Conservation (phyloP, 2,888 invertebrate genomes). For the Argynnis bischoffii region DNA sequence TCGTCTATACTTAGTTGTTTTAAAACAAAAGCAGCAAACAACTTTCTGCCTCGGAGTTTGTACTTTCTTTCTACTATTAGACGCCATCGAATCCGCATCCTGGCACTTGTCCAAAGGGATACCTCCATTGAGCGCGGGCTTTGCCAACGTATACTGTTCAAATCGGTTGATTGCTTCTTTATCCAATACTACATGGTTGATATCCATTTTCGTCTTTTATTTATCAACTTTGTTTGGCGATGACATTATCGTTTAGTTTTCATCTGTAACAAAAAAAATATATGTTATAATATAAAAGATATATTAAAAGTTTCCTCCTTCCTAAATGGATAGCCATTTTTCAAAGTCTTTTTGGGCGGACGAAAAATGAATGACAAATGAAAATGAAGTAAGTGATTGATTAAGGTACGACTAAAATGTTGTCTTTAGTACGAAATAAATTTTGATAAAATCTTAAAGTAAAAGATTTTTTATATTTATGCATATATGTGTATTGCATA, state of each 20-base stretch:
- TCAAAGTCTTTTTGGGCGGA: conserved; percentile 64
- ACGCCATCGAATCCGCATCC: conserved; percentile 77
- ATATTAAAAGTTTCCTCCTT: conserved; percentile 40
- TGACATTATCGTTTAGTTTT: conserved; percentile 58
- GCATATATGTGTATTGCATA: too few species aligned
- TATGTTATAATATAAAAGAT: conserved; percentile 40
- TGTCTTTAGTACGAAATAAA: conserved; percentile 28
- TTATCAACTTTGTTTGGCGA: conserved; percentile 56
- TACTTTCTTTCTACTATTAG: conserved; percentile 75
- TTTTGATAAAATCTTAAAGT: neutral
- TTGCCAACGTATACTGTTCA: conserved; percentile 78
- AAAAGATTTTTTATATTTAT: neutral
- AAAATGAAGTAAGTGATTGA: conserved; percentile 62
- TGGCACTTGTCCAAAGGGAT: conserved; percentile 81
- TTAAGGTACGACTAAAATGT: conserved; percentile 55
- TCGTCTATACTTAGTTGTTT: conserved; percentile 79
- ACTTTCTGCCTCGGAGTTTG: conserved; percentile 78
- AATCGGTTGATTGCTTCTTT: conserved; percentile 79
- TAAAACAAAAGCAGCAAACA: conserved; percentile 80
- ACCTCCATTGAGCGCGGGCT: conserved; percentile 76
- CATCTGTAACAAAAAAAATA: conserved; percentile 72
- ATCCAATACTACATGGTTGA: conserved; percentile 77
- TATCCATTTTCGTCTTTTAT: conserved; percentile 70
- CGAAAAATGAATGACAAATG: conserved; percentile 70
- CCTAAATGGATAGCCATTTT: conserved; percentile 64